Evolutionary conservation across 2,888 invertebrate species (phyloP), one percentile per base, ranked within the genome.

Genomic region (Acronicta leporina): DNA sequence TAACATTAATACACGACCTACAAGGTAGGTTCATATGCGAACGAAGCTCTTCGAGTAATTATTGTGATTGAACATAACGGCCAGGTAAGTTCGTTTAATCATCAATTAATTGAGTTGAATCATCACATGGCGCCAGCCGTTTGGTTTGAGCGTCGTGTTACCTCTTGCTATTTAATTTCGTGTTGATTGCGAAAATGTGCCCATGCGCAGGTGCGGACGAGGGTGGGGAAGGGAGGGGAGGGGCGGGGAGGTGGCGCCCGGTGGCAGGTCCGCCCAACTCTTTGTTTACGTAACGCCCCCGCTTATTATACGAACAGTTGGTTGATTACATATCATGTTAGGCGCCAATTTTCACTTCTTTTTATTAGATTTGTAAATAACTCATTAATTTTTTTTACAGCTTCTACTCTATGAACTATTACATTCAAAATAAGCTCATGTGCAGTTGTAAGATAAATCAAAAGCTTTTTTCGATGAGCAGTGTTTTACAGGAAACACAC

Each of bases 241-340:
- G 74, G 78, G 81, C 78, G 77, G 79, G 68, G 73, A 84, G 90
- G 90, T 84, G 90, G 88, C 81, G 86, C 87, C 87, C 88, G 78
- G 87, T 87, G 86, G 88, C 91, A 85, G 91, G 85, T 84, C 92
- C 94, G 92, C 94, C 94, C 93, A 91, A 85, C 88, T 89, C 92
- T 92, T 93, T 93, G 93, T 93, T 93, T 92, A 92, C 87, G 91
- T 87, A 88, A 92, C 94, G 92, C 93, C 94, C 92, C 87, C 87
- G 78, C 87, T 91, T 88, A 91, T 92, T 92, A 92, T 80, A 76
- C 75, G 76, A 85, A 82, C 82, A 82, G 83, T 81, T 80, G 84
- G 86, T 87, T 82, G 85, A 88, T 86, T 81, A 68, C 66, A 63
- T 75, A 60, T 50, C 51, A 60, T 54, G 43, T 59, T 48, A 53